Base-by-base conservation (phyloP, 2,113 vertebrate genomes). In the Natator depressus region DNA sequence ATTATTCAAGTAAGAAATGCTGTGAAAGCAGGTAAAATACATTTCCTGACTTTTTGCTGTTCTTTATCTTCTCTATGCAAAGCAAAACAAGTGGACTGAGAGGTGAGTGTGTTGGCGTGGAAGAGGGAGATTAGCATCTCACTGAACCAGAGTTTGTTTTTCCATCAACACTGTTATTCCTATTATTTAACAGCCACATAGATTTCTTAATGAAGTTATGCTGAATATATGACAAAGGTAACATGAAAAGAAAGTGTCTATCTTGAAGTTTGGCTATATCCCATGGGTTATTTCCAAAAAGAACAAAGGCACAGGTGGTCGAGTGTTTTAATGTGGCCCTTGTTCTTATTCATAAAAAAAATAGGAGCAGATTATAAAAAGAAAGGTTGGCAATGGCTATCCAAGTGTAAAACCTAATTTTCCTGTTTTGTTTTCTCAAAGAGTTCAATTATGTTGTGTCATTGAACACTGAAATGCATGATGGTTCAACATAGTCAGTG, bases 321-420 rank as follows among this genome's bases (percentile, higher is more conserved):
- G 82, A 97, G 72, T 69, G 72, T 89, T 96, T 97, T 69, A 93
- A 93, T 93, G 49, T 95, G 76, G 93, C 87, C 88, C 27, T 90
- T 88, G 72, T 0, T 85, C 35, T 85, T 91, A 87, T 35, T 91
- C 95, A 69, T 14, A 50, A 90, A 87, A 50, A 95, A 94, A 90
- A 3, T 31, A 96, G 54, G 35, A 69, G 42, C 82, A 89, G 42
- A 80, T 97, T 53, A 93, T 11, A 87, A 35, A 88, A 29, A 92
- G 87, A 38, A 97, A 92, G 82, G 54, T 85, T 83, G 93, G 78
- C 75, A 97, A 91, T 29, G 54, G 46, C 59, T 92, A 57, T 13
- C 84, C 54, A 97, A 97, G 80, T 38, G 91, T 59, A 86, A 16
- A 42, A 86, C 50, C 49, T 17, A 93, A 9, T 92, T 82, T 96